Conservation (phyloP, 2,797 vertebrate species). For the Lepidocolaptes lacrymiger region DNA sequence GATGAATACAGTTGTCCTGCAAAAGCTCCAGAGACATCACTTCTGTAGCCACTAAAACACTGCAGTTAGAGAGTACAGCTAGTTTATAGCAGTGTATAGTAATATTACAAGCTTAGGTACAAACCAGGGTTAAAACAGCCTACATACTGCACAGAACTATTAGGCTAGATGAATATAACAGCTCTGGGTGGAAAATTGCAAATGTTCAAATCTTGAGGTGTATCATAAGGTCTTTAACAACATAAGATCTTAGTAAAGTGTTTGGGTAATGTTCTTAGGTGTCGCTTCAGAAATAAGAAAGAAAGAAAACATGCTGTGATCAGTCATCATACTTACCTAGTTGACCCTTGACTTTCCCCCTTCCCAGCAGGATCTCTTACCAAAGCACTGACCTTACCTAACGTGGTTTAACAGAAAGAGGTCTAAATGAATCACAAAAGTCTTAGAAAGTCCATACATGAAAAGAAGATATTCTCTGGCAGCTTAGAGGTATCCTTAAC, state of each 20-base stretch:
- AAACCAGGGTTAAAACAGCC: background rate
- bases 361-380: background rate
- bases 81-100: background rate
- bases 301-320: background rate
- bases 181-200: background rate
- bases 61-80: background rate
- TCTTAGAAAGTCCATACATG: rapidly evolving
- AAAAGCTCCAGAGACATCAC: background rate
- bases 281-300: background rate
- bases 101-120: background rate
- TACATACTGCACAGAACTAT: background rate
- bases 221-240: background rate
- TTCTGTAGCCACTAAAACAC: background rate
- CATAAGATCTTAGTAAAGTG: background rate
- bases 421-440: background rate
- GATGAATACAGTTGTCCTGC: background rate
- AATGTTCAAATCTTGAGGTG: background rate
- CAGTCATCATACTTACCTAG: background rate
- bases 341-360: background rate
- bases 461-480: background rate
- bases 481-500: background rate
- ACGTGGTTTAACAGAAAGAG: background rate
- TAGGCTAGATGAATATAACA: background rate
- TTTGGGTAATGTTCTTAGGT: background rate
- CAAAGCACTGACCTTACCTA: background rate